Evolutionary conservation across 2,888 invertebrate genomes (phyloP), one percentile per base, ranked within the genome.

Genomic region (Ryuthela nishihirai): DNA sequence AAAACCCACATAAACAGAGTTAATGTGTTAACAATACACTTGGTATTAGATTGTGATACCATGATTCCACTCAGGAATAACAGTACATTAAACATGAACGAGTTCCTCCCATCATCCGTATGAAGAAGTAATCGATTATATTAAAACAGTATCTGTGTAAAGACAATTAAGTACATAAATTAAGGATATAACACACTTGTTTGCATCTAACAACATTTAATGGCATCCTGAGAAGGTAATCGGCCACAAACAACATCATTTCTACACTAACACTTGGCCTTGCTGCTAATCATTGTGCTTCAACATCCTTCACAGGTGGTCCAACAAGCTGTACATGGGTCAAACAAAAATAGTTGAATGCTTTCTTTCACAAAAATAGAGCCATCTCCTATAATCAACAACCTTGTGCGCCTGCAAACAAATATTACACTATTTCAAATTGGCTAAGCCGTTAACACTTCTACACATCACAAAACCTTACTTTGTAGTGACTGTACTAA

Each of bases 321-420:
- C 56, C 56, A 58, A 46, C 47, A 29, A 42, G 50, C 56, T 58
- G 56, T 58, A 58, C 56, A 56, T n/a, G n/a, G n/a, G n/a, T 52
- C 56, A 36, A 58, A 58, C 56, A 58, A 58, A 58, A 58, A 58
- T 58, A 58, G 52, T 52, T 58, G n/a, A n/a, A 45, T 52, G 46
- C 56, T 58, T 45, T 48, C 56, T 46, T 50, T 58, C 56, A 58
- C 45, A 58, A 58, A 58, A 58, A 58, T 58, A 58, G 50, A 58
- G 41, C 56, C 50, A 52, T 58, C 45, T 58, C 50, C 41, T 58
- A 58, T 58, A 52, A 58, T 50, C 56, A 55, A 55, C 55, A 50
- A 58, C 29, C 56, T 58, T 58, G 56, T 58, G 56, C 56, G 56
- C 56, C 56, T 46, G 56, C 56, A 52, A 58, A 45, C 49, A 49